These are phyloP conservation scores for Sprattus sprattus DNA, from an alignment of 2,113 vertebrate species.

Conservation along the genomic window DNA sequence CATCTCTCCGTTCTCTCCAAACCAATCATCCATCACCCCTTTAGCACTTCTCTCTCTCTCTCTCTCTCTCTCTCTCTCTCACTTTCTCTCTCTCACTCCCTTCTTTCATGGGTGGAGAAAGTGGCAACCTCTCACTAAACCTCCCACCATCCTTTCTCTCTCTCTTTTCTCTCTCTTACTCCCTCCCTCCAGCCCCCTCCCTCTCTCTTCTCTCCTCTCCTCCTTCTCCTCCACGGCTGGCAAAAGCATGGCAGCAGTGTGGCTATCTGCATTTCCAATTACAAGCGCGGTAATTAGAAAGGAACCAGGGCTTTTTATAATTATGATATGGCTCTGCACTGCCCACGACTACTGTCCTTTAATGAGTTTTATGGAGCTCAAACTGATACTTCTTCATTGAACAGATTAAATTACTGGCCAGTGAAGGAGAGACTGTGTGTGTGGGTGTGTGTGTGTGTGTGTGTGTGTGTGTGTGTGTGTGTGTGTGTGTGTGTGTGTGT, in stretches of 20 bases:
- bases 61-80: no score
- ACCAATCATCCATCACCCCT: no score
- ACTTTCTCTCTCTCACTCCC: no score
- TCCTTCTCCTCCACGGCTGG: not conserved
- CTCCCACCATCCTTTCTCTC: not conserved
- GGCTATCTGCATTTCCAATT: conserved; percentile 41
- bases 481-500: not conserved
- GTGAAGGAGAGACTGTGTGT: not conserved
- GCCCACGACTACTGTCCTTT: conserved; percentile 25
- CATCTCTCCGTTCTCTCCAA: not conserved
- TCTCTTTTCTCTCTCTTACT: not conserved
- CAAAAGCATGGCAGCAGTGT: not conserved
- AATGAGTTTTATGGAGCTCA: conserved; percentile 38
- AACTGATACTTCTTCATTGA: not conserved
- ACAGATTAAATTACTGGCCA: conserved; percentile 35
- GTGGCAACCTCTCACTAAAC: not conserved
- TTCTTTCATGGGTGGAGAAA: no score
- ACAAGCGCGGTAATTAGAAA: conserved; percentile 39
- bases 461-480: conserved; percentile 10
- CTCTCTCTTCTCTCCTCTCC: not conserved
- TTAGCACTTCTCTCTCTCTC: no score
- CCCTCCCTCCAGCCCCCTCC: not conserved
- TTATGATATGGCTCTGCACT: conserved; percentile 36
- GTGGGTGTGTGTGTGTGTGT: not conserved
- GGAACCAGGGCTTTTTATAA: conserved; percentile 32